phyloP scores from a whole-genome alignment of 2,888 invertebrate species.

The Chydorus sphaericus region DNA sequence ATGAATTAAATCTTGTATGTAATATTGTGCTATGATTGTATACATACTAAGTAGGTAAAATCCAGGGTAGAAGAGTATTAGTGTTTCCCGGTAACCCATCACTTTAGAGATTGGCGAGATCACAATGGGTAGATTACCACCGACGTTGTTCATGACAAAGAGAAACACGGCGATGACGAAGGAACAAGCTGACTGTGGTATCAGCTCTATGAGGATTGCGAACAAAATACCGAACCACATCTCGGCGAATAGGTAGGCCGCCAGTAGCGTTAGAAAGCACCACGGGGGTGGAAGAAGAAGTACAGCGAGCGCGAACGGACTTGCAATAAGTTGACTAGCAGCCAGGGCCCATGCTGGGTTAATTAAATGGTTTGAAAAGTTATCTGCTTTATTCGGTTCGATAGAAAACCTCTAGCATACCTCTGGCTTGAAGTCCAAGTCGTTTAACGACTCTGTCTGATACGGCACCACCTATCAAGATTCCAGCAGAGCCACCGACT shows the following conservation, averaged over 20 bases:
- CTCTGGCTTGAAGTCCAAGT: slow-evolving; percentile 64
- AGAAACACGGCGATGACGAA: slow-evolving; percentile 74
- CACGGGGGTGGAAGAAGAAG: slow-evolving; percentile 65
- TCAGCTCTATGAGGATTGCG: slow-evolving; percentile 76
- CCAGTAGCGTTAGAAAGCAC: slow-evolving; percentile 75
- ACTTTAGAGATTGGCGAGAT: slow-evolving; percentile 70
- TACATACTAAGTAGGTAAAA: slow-evolving; percentile 69
- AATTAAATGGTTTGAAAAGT: no score
- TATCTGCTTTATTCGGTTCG: background rate
- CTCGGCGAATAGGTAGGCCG: slow-evolving; percentile 80
- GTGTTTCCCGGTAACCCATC: slow-evolving; percentile 65
- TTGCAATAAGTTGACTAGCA: slow-evolving; percentile 61
- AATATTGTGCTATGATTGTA: slow-evolving; percentile 37
- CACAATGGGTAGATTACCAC: slow-evolving; percentile 73
- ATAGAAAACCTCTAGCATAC: background rate
- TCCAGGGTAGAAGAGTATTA: slow-evolving; percentile 78
- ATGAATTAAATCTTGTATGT: background rate
- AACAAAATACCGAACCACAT: slow-evolving; percentile 92
- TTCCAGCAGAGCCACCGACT: slow-evolving; percentile 48
- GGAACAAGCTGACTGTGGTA: slow-evolving; percentile 62
- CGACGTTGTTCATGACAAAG: slow-evolving; percentile 85
- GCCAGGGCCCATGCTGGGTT: slow-evolving; percentile 54
- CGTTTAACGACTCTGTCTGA: slow-evolving; percentile 76
- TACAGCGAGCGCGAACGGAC: slow-evolving; percentile 71
- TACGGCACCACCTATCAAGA: slow-evolving; percentile 42